A percentile compares a stretch with the other conserved stretches of the same genome.
These are phyloP conservation scores for Upupa epops DNA, from an alignment of 2,113 vertebrate species.

Conservation along the genomic window DNA sequence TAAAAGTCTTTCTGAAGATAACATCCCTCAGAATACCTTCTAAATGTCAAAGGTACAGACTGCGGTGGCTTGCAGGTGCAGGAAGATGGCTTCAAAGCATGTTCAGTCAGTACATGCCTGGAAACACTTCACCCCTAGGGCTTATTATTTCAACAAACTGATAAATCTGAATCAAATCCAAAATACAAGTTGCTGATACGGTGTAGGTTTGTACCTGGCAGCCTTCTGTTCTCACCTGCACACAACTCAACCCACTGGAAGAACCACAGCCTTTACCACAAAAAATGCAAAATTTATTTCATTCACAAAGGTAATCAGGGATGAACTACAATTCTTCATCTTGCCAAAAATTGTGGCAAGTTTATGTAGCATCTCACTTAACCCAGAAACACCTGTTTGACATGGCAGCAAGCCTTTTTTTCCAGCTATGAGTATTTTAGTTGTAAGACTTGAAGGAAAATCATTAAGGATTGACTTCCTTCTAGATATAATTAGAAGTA, in stretches of 20 bases:
- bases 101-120: not conserved
- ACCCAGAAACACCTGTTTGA: not conserved
- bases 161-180: not conserved
- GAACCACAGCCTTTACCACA: not conserved
- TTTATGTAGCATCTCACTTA: not conserved
- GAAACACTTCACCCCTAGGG: not conserved
- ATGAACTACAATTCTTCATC: not conserved
- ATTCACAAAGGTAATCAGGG: not conserved
- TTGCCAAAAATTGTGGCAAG: not conserved
- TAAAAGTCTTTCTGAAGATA: not conserved
- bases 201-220: not conserved
- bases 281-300: not conserved
- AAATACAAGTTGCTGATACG: not conserved
- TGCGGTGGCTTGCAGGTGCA: not conserved
- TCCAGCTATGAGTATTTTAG: not conserved
- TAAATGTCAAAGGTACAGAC: not conserved
- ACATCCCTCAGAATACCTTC: not conserved
- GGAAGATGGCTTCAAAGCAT: not conserved
- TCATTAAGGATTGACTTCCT: not conserved
- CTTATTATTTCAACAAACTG: not conserved
- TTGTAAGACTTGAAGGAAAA: not conserved
- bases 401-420: not conserved
- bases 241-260: not conserved
- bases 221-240: not conserved
- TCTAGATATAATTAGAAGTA: not conserved